Conservation (phyloP, 2,797 vertebrate species). For the Sebastes oblongus region DNA sequence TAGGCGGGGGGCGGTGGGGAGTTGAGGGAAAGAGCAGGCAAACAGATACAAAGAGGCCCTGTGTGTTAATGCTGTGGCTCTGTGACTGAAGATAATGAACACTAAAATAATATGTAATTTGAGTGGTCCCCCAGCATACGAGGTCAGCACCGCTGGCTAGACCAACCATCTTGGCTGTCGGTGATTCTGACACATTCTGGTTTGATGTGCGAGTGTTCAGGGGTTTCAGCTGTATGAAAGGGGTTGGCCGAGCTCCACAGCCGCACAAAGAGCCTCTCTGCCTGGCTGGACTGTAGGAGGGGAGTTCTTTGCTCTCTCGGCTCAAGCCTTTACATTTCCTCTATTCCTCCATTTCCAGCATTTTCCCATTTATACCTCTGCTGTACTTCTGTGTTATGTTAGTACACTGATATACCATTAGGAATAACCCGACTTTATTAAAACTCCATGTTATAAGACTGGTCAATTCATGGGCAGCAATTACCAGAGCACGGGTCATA, state of each 20-base stretch:
- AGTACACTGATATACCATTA: constrained; percentile 29
- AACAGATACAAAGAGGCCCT: constrained; percentile 74
- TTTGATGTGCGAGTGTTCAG: constrained; percentile 63
- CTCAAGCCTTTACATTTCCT: constrained; percentile 66
- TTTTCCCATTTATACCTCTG: constrained; percentile 60
- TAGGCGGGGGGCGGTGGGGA: constrained; percentile 29
- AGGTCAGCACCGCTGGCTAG: constrained; percentile 57
- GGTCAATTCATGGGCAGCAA: constrained; percentile 15
- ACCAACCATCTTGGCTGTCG: constrained; percentile 51
- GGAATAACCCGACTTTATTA: constrained; percentile 7
- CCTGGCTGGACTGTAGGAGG: constrained; percentile 68
- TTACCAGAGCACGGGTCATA: neutral
- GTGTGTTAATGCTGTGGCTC: constrained; percentile 64
- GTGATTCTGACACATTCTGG: constrained; percentile 60
- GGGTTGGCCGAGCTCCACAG: constrained; percentile 62
- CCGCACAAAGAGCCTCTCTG: constrained; percentile 76
- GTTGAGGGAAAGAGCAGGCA: constrained; percentile 56
- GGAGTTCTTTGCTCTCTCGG: constrained; percentile 57
- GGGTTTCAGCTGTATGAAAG: constrained; percentile 56
- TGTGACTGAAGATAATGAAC: constrained; percentile 65
- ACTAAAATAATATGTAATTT: constrained; percentile 75
- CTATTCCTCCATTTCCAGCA: constrained; percentile 56
- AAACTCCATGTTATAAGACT: constrained; percentile 17
- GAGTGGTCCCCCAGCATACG: constrained; percentile 44
- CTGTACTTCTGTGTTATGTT: constrained; percentile 32